Conservation (phyloP, 2,888 invertebrate genomes). For the Blastobasis adustella region DNA sequence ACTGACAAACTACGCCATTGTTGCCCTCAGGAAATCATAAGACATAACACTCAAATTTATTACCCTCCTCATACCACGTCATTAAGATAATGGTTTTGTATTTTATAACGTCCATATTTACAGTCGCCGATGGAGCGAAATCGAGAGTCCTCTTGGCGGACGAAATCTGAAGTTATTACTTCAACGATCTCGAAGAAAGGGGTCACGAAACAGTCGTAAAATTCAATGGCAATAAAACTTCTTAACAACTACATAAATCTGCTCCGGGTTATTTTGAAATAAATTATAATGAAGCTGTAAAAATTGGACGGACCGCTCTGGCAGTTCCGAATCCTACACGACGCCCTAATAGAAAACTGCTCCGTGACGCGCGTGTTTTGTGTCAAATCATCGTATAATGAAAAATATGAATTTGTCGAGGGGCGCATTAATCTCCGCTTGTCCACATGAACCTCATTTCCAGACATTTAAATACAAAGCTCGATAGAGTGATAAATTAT, state of each 20-base stretch:
- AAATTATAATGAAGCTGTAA: conserved; percentile 9
- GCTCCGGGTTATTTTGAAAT: background rate
- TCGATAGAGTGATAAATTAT: conserved; percentile 65
- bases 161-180: background rate
- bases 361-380: conserved; percentile 52
- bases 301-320: conserved; percentile 13
- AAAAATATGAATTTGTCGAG: conserved; percentile 53
- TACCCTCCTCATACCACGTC: conserved; percentile 27
- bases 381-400: conserved; percentile 61
- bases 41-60: conserved; percentile 50
- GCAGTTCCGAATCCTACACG: conserved; percentile 27
- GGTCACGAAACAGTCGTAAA: no score
- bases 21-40: conserved; percentile 53
- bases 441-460: conserved; percentile 49
- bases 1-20: conserved; percentile 61
- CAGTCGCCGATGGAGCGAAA: background rate
- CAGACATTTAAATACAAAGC: conserved; percentile 64
- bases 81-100: conserved; percentile 22
- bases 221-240: no score
- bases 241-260: no score
- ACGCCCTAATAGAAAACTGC: conserved; percentile 47
- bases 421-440: conserved; percentile 49
- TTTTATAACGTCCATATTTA: conserved; percentile 23
- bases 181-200: background rate
- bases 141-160: no score